A percentile compares a stretch with the other conserved stretches of the same genome.
phyloP scores from a whole-genome alignment of 1,140 invertebrate genomes.

The Rhysida immarginata region DNA sequence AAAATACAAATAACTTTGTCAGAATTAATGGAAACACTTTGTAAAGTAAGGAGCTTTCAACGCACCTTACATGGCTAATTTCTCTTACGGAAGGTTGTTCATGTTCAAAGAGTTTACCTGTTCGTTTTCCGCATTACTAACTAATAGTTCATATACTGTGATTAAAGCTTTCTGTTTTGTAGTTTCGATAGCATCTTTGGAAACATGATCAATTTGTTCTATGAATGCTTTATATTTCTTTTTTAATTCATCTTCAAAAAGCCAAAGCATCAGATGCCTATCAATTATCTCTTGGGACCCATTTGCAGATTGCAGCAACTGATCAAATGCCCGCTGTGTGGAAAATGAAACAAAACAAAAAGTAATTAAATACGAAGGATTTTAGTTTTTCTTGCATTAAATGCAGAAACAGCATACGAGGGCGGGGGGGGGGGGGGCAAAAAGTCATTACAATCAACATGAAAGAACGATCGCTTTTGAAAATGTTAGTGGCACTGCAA shows the following conservation, averaged over 20 bases:
- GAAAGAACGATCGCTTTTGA: too few relatives aligned
- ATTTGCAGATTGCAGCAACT: conserved; percentile 23
- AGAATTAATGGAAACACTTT: too few relatives aligned
- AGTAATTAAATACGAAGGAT: too few relatives aligned
- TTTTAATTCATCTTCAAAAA: conserved; percentile 73
- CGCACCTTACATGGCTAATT: too few relatives aligned
- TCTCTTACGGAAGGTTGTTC: too few relatives aligned
- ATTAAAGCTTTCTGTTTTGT: conserved; percentile 68
- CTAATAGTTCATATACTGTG: conserved; percentile 59
- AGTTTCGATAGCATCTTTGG: conserved; percentile 51
- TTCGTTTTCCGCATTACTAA: conserved; percentile 75
- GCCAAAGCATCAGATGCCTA: conserved; percentile 38
- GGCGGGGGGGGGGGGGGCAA: too few relatives aligned
- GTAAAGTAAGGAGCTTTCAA: too few relatives aligned
- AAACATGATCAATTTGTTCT: conserved; percentile 41
- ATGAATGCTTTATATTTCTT: conserved; percentile 56
- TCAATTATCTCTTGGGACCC: conserved; percentile 31
- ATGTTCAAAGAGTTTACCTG: too few relatives aligned
- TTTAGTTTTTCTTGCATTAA: too few relatives aligned
- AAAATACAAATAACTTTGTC: conserved; percentile 1
- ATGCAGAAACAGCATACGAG: too few relatives aligned
- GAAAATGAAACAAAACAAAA: conserved; percentile 10
- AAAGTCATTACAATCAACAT: too few relatives aligned
- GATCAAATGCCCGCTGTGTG: conserved; percentile 38
- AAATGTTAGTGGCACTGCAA: too few relatives aligned